These are phyloP conservation scores for Nothocercus nigrocapillus DNA, from an alignment of 2,113 vertebrate genomes.

Conservation along the genomic window DNA sequence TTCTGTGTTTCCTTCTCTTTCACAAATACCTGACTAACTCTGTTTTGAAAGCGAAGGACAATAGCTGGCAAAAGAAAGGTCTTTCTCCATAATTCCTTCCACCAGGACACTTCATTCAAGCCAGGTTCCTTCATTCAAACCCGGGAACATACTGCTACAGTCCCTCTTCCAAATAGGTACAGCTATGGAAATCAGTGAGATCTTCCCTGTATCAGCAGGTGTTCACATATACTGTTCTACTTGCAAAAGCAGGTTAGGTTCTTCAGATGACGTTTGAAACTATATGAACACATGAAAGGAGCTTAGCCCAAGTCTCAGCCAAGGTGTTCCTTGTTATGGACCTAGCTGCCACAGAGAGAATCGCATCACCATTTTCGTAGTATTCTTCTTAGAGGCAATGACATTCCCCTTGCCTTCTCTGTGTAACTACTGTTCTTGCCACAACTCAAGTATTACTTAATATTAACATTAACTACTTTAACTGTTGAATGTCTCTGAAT, in stretches of 20 bases:
- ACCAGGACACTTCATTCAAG: neutral
- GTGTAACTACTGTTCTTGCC: neutral
- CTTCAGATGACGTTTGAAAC: conserved; percentile 11
- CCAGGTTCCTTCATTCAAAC: neutral
- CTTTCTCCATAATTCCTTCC: neutral
- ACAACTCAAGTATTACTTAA: neutral
- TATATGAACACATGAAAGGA: neutral
- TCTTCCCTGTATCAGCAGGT: neutral
- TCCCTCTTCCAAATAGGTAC: neutral
- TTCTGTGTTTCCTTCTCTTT: neutral
- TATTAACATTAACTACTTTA: neutral
- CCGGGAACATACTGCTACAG: neutral
- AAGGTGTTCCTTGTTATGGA: neutral
- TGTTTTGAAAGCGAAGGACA: neutral
- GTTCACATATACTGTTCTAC: neutral
- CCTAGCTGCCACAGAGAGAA: neutral
- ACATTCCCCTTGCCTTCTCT: neutral
- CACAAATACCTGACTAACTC: neutral
- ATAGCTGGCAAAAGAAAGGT: neutral
- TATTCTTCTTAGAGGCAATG: neutral
- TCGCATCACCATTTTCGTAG: neutral
- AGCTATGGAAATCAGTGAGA: neutral
- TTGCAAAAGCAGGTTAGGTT: neutral
- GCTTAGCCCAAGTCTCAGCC: neutral
- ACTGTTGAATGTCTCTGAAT: neutral